Evolutionary conservation across 2,888 invertebrate genomes (phyloP).

Genomic region (Macrophya alboannulata): DNA sequence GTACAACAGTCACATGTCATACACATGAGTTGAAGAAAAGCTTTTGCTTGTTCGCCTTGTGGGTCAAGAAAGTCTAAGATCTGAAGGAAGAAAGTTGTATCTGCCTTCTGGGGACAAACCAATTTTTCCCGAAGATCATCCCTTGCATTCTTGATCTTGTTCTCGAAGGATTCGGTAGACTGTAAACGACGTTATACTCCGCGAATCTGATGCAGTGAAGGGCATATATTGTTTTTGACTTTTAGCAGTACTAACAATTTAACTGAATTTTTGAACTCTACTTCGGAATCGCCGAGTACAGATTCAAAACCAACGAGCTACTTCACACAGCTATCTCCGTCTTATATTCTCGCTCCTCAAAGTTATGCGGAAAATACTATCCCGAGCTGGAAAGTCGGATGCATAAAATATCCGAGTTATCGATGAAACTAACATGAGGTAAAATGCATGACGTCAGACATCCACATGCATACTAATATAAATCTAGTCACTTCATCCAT

Average conservation of each 20-base stretch:
- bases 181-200: background rate
- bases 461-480: background rate
- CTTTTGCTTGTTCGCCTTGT: background rate
- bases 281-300: background rate
- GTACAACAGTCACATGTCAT: background rate
- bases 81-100: conserved; percentile 2
- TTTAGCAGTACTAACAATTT: background rate
- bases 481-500: background rate
- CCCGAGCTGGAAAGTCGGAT: conserved; percentile 3
- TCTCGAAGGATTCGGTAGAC: background rate
- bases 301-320: background rate
- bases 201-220: conserved; percentile 1
- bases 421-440: conserved; percentile 21
- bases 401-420: conserved; percentile 15
- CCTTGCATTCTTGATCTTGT: conserved; percentile 19
- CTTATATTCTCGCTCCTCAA: background rate
- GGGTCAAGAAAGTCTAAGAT: background rate
- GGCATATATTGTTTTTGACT: background rate
- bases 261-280: background rate
- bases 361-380: background rate
- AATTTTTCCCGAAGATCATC: conserved; percentile 17
- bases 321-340: background rate
- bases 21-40: background rate
- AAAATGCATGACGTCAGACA: conserved; percentile 11
- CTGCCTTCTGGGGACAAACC: conserved; percentile 27